Evolutionary conservation across 2,888 invertebrate species (phyloP), one percentile per base, ranked within the genome.

Genomic region (Crioceris asparagi): DNA sequence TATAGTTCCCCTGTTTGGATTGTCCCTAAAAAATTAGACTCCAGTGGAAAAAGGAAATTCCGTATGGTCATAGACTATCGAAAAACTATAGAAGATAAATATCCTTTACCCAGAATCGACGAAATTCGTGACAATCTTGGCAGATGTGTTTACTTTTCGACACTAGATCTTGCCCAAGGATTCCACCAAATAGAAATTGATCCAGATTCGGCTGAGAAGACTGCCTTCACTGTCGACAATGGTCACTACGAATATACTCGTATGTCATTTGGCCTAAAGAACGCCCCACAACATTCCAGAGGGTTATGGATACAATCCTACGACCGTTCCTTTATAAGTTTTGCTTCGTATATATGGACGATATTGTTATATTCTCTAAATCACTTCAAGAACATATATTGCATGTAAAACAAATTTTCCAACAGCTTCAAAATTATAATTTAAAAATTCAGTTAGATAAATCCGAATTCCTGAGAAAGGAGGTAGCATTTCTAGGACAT

Each of bases 21-120:
- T 7, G 44, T 50, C 17, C 55, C 56, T 0, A 59, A 59, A 36
- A 60, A 57, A 36, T 4, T 12, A 7, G 51, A 53, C 38, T 46
- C 47, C 2, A 38, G 48, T 2, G 53, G 55, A 8, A 44, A 54
- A 29, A 39, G 29, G 25, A 52, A 52, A 45, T 59, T 49, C 52
- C 40, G 59, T 17, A 40, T 62, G 12, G 62, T 63, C 5, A 53
- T 61, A 2, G 61, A 63, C 39, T 63, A 57, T 39, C 32, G 61
- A 8, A 53, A 57, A 39, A 61, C 61, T 1, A 46, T 56, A 1
- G 52, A 49, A 3, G 59, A 61, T 39, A 44, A 46, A 6, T 60
- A 55, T 40, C 56, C 58, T 4, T 39, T 61, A 17, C 55, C 58
- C 14, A 35, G 29, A 10, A 39, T 32, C 3, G 23, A 21, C n/a